A percentile compares a stretch with the other conserved stretches of the same genome.
Conservation (phyloP, 2,113 vertebrate species). For the Pterophyllum scalare region DNA sequence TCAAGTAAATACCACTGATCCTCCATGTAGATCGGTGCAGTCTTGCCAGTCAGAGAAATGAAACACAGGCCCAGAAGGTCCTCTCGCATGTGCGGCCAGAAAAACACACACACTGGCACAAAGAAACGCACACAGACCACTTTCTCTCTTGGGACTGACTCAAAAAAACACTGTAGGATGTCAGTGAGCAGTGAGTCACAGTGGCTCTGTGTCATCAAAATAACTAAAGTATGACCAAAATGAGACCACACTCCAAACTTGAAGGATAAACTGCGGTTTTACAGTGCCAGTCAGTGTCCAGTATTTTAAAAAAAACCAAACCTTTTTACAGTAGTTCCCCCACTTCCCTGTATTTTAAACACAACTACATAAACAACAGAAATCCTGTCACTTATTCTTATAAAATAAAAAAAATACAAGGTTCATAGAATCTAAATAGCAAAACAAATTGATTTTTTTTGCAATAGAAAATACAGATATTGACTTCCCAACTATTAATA, state of each 20-base stretch:
- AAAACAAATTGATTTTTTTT: background rate
- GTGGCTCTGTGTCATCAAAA: constrained; percentile 29
- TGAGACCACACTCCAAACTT: constrained; percentile 23
- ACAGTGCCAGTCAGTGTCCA: background rate
- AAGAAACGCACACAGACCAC: background rate
- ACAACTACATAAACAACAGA: background rate
- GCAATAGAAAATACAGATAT: background rate
- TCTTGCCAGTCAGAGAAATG: constrained; percentile 57
- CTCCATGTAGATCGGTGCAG: constrained; percentile 8
- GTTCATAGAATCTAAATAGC: background rate
- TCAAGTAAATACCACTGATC: constrained; percentile 52
- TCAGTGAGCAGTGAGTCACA: constrained; percentile 42
- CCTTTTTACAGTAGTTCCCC: background rate
- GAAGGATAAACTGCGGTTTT: constrained; percentile 41
- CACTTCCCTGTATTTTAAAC: background rate
- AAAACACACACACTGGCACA: constrained; percentile 10
- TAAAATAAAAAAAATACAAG: background rate
- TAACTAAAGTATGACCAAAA: constrained; percentile 37
- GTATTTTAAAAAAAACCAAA: background rate
- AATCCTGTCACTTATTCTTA: background rate
- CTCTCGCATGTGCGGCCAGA: constrained; percentile 33
- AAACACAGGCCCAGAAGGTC: constrained; percentile 50
- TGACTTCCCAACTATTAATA: background rate
- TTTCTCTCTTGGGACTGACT: constrained; percentile 19
- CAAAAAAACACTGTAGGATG: constrained; percentile 28